Base-by-base conservation (phyloP, 92 coral and sea anemone genomes). In the Metridium senile region DNA sequence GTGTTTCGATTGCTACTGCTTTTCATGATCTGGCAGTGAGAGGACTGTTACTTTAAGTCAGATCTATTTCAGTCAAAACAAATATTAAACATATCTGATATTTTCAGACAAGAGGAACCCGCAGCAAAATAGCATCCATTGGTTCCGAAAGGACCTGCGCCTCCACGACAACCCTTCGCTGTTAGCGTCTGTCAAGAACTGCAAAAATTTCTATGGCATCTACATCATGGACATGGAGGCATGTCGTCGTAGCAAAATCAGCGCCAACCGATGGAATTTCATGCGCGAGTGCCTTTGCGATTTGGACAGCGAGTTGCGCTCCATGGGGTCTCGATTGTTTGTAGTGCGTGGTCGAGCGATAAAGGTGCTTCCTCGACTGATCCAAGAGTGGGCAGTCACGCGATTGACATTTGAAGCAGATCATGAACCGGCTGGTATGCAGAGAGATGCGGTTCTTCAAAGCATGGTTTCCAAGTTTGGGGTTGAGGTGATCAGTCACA, bases 101-200 rank as follows among this genome's bases (percentile, higher is more conserved):
- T n/a, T n/a, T n/a, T n/a, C n/a, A n/a, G n/a, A n/a, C n/a, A n/a
- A n/a, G n/a, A n/a, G n/a, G n/a, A n/a, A n/a, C n/a, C n/a, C n/a
- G n/a, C n/a, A n/a, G n/a, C n/a, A n/a, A n/a, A 86, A 78, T 3
- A 85, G 90, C 67, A 58, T 93, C 68, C 98, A 93, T 69, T 93
- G 94, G 98, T 93, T 93, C 69, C 85, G 92, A 46, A 93, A 93
- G 66, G 98, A 93, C 75, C 88, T 93, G 26, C 84, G 98, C 56
- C 86, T 93, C 27, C 98, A 93, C 56, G 98, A 93, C 90, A 93
- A 93, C 74, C 98, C 98, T 28, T 87, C 93, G 30, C 87, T 93
- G 27, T 58, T 84, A 62, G 87, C 85, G 59, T 93, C 97, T n/a
- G 49, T 88, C 66, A 67, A 84, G 26, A 82, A 78, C 33, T 83